Percentiles rank a stretch among this genome's conserved stretches.
phyloP scores from a whole-genome alignment of 2,888 invertebrate genomes.

The Caenorhabditis zanzibari region DNA sequence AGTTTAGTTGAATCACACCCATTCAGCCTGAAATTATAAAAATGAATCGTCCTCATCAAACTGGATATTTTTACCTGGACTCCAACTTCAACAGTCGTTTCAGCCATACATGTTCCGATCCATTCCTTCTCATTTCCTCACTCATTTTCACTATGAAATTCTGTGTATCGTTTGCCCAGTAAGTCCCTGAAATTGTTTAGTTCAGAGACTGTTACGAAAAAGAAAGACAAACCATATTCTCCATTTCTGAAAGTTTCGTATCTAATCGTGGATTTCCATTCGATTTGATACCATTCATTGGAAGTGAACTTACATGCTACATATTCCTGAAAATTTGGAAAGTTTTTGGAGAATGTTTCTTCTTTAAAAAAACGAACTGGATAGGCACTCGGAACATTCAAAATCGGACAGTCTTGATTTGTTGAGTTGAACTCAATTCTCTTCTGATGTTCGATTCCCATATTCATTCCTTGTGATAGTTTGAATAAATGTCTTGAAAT shows the following conservation, averaged over 20 bases:
- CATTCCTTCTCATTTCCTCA: constrained; percentile 74
- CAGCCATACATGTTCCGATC: constrained; percentile 79
- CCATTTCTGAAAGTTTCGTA: constrained; percentile 78
- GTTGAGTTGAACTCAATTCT: constrained; percentile 71
- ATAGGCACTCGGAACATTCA: constrained; percentile 74
- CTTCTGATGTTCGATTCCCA: constrained; percentile 55
- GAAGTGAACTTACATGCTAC: constrained; percentile 75
- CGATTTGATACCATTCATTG: constrained; percentile 78
- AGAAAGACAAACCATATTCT: constrained; percentile 65
- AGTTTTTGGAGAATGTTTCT: too few species aligned
- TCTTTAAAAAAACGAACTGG: constrained; percentile 53
- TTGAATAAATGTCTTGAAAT: constrained; percentile 77
- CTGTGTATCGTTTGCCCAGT: constrained; percentile 78
- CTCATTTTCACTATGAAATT: constrained; percentile 79
- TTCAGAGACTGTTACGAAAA: background rate
- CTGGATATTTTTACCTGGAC: constrained; percentile 61
- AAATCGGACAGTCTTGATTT: constrained; percentile 75
- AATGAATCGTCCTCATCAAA: background rate
- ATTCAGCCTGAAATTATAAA: constrained; percentile 38
- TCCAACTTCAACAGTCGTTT: constrained; percentile 73
- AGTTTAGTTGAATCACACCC: constrained; percentile 74
- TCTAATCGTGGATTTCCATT: constrained; percentile 75
- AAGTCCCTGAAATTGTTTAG: constrained; percentile 60
- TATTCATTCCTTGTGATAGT: constrained; percentile 69
- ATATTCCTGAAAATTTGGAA: constrained; percentile 71